Conservation (phyloP, 2,113 vertebrate genomes). For the Verasper variegatus region DNA sequence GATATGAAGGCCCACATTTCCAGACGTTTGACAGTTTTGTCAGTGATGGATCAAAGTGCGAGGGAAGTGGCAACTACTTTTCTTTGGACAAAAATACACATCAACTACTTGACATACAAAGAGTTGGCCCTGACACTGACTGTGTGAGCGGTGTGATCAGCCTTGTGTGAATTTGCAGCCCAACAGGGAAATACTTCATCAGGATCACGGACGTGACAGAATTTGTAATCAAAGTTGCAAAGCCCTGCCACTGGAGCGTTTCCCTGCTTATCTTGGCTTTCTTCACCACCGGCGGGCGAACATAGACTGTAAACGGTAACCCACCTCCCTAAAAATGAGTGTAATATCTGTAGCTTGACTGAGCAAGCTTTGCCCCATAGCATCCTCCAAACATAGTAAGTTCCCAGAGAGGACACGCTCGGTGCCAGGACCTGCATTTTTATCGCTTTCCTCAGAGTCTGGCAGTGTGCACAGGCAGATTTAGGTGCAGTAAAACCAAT, state of each 20-base stretch:
- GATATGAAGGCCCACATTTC: background rate
- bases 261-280: conserved; percentile 55
- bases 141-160: conserved; percentile 40
- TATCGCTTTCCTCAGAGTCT: conserved; percentile 51
- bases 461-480: conserved; percentile 35
- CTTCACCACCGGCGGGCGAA: conserved; percentile 49
- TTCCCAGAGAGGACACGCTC: conserved; percentile 32
- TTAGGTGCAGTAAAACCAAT: conserved; percentile 27
- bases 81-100: no score
- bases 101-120: background rate
- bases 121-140: background rate
- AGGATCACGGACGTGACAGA: conserved; percentile 41
- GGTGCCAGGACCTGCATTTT: conserved; percentile 43
- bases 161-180: conserved; percentile 16
- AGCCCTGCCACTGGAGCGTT: conserved; percentile 23
- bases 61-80: no score
- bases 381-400: conserved; percentile 39
- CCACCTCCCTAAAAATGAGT: conserved; percentile 51
- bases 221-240: conserved; percentile 65
- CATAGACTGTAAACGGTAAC: conserved; percentile 54
- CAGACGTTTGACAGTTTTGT: background rate
- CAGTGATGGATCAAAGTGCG: no score
- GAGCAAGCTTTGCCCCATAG: conserved; percentile 42
- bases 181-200: conserved; percentile 42
- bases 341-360: conserved; percentile 62